phyloP scores from a whole-genome alignment of 2,888 invertebrate genomes.

The Caenorhabditis sp. region DNA sequence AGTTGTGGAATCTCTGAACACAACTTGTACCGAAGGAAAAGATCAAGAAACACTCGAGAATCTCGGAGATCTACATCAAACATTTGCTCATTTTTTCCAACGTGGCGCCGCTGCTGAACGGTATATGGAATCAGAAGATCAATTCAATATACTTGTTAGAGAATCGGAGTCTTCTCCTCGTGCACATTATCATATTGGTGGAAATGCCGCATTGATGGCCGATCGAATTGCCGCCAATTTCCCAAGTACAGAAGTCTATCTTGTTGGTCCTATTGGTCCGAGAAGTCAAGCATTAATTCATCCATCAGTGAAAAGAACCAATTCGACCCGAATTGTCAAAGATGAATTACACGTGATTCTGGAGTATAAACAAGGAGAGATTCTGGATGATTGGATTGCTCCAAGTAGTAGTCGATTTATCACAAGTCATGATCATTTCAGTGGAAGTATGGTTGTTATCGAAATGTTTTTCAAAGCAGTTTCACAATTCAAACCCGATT shows the following conservation, averaged over 20 bases:
- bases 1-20: slow-evolving; percentile 70
- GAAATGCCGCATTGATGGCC: slow-evolving; percentile 74
- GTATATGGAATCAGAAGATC: slow-evolving; percentile 61
- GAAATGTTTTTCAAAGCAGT: slow-evolving; percentile 72
- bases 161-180: slow-evolving; percentile 50
- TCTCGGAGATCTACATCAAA: slow-evolving; percentile 71
- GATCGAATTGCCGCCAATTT: slow-evolving; percentile 71
- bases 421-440: slow-evolving; percentile 72
- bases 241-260: slow-evolving; percentile 72
- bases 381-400: slow-evolving; percentile 71
- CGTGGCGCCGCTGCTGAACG: slow-evolving; percentile 73
- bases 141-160: slow-evolving; percentile 56
- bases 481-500: slow-evolving; percentile 70
- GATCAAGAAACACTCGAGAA: slow-evolving; percentile 38
- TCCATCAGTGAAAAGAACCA: slow-evolving; percentile 70
- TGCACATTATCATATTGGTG: slow-evolving; percentile 72
- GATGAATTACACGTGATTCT: slow-evolving; percentile 74
- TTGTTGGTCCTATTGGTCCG: slow-evolving; percentile 74
- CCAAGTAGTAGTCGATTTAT: slow-evolving; percentile 73
- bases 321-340: slow-evolving; percentile 66
- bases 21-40: slow-evolving; percentile 62
- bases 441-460: slow-evolving; percentile 68
- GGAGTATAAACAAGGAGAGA: slow-evolving; percentile 73
- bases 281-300: slow-evolving; percentile 71
- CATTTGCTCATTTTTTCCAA: slow-evolving; percentile 72